Conservation (phyloP, 2,888 invertebrate species). For the Eupithecia subfuscata region DNA sequence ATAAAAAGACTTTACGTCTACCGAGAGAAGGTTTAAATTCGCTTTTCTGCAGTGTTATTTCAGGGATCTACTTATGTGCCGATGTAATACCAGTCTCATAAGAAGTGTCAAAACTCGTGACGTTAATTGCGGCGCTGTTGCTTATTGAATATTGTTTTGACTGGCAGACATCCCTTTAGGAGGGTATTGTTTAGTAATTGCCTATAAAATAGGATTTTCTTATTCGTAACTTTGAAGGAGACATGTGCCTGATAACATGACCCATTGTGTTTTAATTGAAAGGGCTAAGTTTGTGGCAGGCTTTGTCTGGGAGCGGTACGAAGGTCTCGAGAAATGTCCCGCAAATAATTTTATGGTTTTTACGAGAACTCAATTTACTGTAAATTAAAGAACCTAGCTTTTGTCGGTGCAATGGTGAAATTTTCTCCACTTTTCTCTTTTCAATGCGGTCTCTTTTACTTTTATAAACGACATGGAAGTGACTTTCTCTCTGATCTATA, state of each 20-base stretch:
- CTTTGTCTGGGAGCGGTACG: neutral
- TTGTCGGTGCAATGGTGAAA: too few relatives aligned
- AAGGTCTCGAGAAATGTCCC: neutral
- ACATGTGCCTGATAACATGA: constrained; percentile 6
- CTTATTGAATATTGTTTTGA: constrained; percentile 19
- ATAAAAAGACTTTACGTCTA: neutral
- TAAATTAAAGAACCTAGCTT: too few relatives aligned
- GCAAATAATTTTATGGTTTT: neutral
- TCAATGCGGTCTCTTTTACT: too few relatives aligned
- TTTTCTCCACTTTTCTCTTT: too few relatives aligned
- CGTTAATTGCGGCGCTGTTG: constrained; percentile 13
- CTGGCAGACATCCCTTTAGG: constrained; percentile 11
- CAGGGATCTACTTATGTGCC: neutral
- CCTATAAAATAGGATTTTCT: constrained; percentile 32
- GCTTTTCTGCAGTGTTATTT: neutral
- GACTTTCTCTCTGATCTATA: too few relatives aligned
- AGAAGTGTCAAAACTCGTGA: constrained; percentile 19
- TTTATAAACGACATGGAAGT: too few relatives aligned
- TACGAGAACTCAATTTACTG: too few relatives aligned
- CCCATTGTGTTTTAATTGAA: constrained; percentile 23
- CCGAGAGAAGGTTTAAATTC: neutral
- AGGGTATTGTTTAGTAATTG: constrained; percentile 22
- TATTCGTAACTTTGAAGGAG: constrained; percentile 9
- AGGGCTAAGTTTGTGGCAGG: neutral
- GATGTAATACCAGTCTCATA: constrained; percentile 7